A percentile compares a stretch with the other conserved stretches of the same genome.
Evolutionary conservation across 2,113 vertebrate genomes (phyloP).

Genomic region (Platycercus adscitus): DNA sequence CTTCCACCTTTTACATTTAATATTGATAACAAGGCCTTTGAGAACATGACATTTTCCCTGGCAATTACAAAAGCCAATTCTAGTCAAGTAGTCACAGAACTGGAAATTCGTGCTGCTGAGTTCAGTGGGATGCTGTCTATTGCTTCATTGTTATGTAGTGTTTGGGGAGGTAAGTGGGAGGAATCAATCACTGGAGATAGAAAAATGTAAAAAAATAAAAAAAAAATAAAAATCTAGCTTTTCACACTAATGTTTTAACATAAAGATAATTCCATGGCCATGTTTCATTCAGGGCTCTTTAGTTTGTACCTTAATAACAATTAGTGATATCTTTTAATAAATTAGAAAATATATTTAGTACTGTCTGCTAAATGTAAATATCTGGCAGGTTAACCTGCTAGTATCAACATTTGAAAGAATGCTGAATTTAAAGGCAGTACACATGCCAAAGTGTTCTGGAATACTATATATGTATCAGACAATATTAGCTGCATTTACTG

Average conservation of each 20-base stretch:
- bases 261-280: neutral
- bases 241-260: neutral
- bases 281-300: neutral
- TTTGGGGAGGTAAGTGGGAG: neutral
- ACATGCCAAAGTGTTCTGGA: neutral
- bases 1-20: neutral
- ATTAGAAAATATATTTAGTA: neutral
- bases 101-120: neutral
- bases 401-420: neutral
- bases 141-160: neutral
- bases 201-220: neutral
- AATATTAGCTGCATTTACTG: neutral
- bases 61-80: neutral
- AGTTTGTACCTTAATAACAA: neutral
- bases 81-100: neutral
- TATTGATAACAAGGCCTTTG: neutral
- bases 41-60: neutral
- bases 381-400: neutral
- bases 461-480: neutral
- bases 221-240: neutral
- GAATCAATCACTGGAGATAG: neutral
- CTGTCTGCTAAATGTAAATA: neutral
- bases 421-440: neutral
- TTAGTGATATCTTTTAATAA: neutral
- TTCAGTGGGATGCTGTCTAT: neutral